Conservation (phyloP, 2,113 vertebrate genomes). For the Hypomesus transpacificus region DNA sequence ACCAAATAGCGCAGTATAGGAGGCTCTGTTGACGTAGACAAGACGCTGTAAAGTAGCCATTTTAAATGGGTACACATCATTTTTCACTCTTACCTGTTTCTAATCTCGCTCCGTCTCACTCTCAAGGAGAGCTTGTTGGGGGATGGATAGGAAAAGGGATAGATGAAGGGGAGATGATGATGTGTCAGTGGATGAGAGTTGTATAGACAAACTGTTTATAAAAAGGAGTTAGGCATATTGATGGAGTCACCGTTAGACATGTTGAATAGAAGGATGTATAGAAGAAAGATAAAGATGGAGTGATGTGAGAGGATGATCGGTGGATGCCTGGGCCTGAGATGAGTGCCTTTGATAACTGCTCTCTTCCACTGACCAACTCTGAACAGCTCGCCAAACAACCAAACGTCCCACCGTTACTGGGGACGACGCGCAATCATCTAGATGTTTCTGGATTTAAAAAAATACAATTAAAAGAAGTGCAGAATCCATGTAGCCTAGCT, state of each 20-base stretch:
- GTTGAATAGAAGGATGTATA: neutral
- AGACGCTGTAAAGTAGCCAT: too few relatives aligned
- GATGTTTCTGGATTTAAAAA: neutral
- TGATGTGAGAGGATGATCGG: neutral
- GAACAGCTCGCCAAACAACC: conserved; percentile 31
- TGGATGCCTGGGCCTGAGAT: conserved; percentile 24
- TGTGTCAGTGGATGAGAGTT: neutral
- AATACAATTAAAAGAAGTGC: neutral
- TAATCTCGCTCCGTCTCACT: too few relatives aligned
- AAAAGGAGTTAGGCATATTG: neutral
- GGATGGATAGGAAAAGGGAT: neutral
- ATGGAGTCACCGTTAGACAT: too few relatives aligned
- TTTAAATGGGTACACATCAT: too few relatives aligned
- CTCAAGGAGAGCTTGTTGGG: neutral
- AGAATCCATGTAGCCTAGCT: conserved; percentile 18
- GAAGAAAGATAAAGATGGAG: neutral
- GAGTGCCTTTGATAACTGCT: conserved; percentile 58
- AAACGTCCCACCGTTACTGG: neutral
- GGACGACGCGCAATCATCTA: conserved; percentile 1
- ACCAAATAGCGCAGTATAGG: neutral
- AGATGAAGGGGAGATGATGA: neutral
- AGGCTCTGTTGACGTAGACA: too few relatives aligned
- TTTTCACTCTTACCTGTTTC: too few relatives aligned
- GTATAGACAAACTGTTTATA: neutral
- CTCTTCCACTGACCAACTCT: conserved; percentile 31